Evolutionary conservation across 53 echinoderm and acorn worm species (phyloP).

Genomic region (Mesocentrotus franciscanus): DNA sequence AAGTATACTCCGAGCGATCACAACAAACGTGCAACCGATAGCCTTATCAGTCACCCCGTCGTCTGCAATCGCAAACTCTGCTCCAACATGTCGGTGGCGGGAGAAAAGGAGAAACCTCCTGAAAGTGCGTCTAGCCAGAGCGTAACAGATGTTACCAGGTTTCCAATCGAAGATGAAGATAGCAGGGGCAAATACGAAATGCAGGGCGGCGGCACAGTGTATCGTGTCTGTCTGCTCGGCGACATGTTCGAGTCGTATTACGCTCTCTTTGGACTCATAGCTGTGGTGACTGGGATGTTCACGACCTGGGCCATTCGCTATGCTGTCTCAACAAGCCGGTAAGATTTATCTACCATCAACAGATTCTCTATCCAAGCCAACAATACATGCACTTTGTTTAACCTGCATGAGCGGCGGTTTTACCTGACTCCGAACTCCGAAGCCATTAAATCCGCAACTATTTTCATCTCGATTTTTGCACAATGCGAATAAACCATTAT

Average conservation of each 20-base stretch:
- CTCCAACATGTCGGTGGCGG: constrained; percentile 23
- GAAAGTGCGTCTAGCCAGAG: constrained; percentile 34
- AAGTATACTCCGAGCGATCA: background rate
- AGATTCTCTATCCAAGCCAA: background rate
- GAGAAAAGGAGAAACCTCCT: constrained; percentile 45
- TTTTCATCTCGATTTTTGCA: background rate
- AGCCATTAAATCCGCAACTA: background rate
- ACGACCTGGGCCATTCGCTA: constrained; percentile 22
- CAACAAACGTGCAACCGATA: constrained; percentile 23
- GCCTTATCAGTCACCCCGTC: background rate
- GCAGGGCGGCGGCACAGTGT: constrained; percentile 42
- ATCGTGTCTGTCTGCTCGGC: constrained; percentile 35
- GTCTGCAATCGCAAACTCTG: background rate
- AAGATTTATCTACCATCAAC: background rate
- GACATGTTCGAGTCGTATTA: constrained; percentile 41
- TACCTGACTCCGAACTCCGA: background rate
- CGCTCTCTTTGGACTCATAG: constrained; percentile 44
- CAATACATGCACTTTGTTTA: too few species aligned
- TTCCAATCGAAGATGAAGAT: constrained; percentile 32
- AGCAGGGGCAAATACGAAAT: background rate
- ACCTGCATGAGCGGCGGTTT: background rate
- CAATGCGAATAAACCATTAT: background rate
- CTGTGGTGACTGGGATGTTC: constrained; percentile 36
- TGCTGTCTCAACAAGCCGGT: constrained; percentile 12
- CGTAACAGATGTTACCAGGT: constrained; percentile 48